Evolutionary conservation across 1,140 invertebrate species (phyloP).

Genomic region (Atta texana): DNA sequence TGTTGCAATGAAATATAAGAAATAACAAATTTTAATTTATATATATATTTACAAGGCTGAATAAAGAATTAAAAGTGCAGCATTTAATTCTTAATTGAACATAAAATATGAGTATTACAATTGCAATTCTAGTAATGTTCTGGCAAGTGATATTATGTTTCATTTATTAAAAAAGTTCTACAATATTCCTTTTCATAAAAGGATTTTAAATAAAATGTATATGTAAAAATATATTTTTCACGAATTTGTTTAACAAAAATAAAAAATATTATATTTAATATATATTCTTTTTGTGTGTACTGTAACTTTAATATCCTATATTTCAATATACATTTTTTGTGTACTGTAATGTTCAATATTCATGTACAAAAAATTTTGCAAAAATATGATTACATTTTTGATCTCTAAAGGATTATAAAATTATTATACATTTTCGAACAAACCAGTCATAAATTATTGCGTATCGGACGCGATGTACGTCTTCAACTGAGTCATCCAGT

Average conservation of each 20-base stretch:
- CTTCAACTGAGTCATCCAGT: constrained; percentile 25
- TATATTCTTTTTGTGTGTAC: neutral
- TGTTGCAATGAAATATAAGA: neutral
- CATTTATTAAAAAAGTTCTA: neutral
- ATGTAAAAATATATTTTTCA: neutral
- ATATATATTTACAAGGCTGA: neutral
- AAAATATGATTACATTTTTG: neutral
- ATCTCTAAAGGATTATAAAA: neutral
- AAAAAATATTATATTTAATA: constrained; percentile 5
- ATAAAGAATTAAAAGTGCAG: neutral
- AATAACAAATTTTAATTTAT: neutral
- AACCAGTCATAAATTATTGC: constrained; percentile 1
- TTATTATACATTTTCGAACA: neutral
- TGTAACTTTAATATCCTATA: neutral
- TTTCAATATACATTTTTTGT: neutral
- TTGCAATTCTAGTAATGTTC: neutral
- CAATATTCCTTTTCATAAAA: neutral
- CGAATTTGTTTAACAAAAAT: neutral
- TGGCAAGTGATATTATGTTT: neutral
- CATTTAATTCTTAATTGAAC: neutral
- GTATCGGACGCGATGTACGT: neutral
- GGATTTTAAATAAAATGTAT: neutral
- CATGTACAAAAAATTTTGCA: neutral
- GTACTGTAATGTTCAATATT: neutral
- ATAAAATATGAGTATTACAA: neutral